These are phyloP conservation scores for Lordiphosa fenestrarum DNA, from an alignment of 2,888 invertebrate genomes.

Conservation along the genomic window DNA sequence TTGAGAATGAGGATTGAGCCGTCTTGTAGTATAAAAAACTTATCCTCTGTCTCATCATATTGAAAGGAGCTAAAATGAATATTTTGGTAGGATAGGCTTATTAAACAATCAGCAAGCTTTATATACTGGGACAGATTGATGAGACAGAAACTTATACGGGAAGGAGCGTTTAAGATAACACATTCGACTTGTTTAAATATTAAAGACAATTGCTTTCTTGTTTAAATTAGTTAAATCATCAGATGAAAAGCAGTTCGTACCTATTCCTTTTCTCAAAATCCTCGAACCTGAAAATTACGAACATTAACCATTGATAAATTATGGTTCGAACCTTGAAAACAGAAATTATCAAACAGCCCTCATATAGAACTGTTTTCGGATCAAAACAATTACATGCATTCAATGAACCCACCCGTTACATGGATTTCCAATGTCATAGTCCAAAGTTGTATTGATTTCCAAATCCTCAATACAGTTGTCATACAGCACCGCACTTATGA, in stretches of 20 bases:
- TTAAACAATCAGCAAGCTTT: neutral
- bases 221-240: no score
- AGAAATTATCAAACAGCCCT: neutral
- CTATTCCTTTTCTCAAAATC: no score
- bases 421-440: slow-evolving; percentile 76
- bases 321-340: no score
- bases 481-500: slow-evolving; percentile 76
- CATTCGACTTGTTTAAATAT: no score
- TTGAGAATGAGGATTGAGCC: slow-evolving; percentile 78
- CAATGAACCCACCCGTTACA: slow-evolving; percentile 75
- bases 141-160: no score
- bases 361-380: neutral
- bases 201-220: no score
- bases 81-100: neutral
- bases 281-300: no score
- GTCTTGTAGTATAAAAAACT: slow-evolving; percentile 77
- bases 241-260: no score
- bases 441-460: slow-evolving; percentile 63
- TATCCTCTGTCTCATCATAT: slow-evolving; percentile 71
- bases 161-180: no score
- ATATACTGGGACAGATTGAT: no score
- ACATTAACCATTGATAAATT: no score
- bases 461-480: slow-evolving; percentile 79
- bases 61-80: slow-evolving; percentile 54
- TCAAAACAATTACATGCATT: neutral